phyloP scores from a whole-genome alignment of 2,113 vertebrate species.

The Heterotilapia buettikoferi region DNA sequence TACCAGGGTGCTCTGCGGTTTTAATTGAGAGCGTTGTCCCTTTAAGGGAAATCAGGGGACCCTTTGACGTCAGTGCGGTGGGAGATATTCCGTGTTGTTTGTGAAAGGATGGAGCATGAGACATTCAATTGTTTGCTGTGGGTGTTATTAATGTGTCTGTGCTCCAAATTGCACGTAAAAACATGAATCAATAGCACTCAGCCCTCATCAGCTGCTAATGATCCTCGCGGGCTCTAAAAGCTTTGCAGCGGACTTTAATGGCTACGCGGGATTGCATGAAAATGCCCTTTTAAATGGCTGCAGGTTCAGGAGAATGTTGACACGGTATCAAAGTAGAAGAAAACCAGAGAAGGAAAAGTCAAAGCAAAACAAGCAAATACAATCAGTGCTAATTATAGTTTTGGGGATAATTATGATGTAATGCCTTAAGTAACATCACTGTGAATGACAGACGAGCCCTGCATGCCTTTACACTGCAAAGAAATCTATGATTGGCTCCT shows the following conservation, averaged over 20 bases:
- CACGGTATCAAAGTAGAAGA: neutral
- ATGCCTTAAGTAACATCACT: neutral
- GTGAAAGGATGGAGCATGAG: slow-evolving; percentile 36
- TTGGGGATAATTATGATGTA: neutral
- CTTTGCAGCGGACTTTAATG: neutral
- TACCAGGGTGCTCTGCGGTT: neutral
- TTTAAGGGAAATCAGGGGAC: slow-evolving; percentile 59
- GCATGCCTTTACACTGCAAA: neutral
- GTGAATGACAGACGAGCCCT: neutral
- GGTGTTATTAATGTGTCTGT: neutral
- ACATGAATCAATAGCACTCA: slow-evolving; percentile 25
- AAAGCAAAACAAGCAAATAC: neutral
- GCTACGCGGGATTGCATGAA: neutral
- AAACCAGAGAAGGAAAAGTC: neutral
- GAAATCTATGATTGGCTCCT: neutral
- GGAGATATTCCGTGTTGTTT: slow-evolving; percentile 48
- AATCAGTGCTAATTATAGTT: neutral
- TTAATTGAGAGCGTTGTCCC: slow-evolving; percentile 17
- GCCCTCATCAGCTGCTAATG: neutral
- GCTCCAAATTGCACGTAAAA: neutral
- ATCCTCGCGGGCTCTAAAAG: neutral
- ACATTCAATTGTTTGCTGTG: neutral
- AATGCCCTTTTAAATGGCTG: slow-evolving; percentile 6
- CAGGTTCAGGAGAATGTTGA: neutral
- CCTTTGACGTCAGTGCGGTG: slow-evolving; percentile 62